Evolutionary conservation across 1,140 invertebrate genomes (phyloP), one percentile per base, ranked within the genome.

Genomic region (Planococcus citri): DNA sequence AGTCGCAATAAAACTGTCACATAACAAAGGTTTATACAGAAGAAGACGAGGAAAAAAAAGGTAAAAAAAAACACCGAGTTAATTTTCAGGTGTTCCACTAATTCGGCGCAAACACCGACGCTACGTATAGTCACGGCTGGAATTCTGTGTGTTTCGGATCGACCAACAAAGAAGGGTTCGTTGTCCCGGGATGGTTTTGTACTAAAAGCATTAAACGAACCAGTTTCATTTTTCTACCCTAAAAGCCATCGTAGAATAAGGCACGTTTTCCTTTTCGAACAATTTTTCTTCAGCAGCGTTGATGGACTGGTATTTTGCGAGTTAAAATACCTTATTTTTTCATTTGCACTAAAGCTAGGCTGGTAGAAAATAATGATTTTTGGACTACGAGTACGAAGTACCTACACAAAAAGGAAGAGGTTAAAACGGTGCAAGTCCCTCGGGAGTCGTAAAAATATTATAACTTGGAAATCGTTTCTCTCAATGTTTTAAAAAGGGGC

Each of bases 201-300:
- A 51, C 41, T 51, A 51, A 51, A 51, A 51, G n/a, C n/a, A n/a
- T n/a, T n/a, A n/a, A n/a, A n/a, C n/a, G n/a, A n/a, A 51, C 41
- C 41, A 51, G 41, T 51, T 51, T n/a, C n/a, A n/a, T n/a, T 51
- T 51, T 51, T 51, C 41, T 51, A 51, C 41, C 41, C 41, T 33
- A 6, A 33, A 33, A 33, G n/a, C 29, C 12, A 3, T 51, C 6
- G 41, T 51, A 17, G 33, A 14, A 37, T 37, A 37, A 37, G 14
- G 33, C 14, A 37, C 33, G 14, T 37, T 37, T 37, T 37, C 14
- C 33, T 37, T 37, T 37, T 37, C 33, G 14, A n/a, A n/a, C n/a
- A n/a, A n/a, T n/a, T n/a, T n/a, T n/a, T n/a, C n/a, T n/a, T n/a
- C n/a, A n/a, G n/a, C n/a, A n/a, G n/a, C n/a, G n/a, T n/a, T n/a